Evolutionary conservation across 2,797 vertebrate species (phyloP).

Genomic region (Bovichtus variegatus): DNA sequence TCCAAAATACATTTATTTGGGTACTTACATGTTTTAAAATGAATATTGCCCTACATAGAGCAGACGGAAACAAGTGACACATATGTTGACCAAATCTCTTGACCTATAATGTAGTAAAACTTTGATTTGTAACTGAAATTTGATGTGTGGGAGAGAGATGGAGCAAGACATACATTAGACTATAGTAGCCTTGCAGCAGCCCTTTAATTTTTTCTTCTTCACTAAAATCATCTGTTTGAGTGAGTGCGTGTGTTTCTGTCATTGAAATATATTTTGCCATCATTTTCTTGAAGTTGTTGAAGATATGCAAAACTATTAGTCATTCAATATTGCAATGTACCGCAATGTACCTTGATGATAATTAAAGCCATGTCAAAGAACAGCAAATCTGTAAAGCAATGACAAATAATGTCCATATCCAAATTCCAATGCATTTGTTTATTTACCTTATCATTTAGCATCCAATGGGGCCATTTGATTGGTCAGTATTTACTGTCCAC

Average conservation of each 20-base stretch:
- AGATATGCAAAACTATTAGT: neutral
- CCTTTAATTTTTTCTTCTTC: no score
- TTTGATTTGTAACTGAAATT: no score
- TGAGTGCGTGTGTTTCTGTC: neutral
- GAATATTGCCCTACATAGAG: no score
- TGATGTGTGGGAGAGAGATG: no score
- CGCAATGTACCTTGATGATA: neutral
- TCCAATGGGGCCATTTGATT: neutral
- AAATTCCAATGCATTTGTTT: neutral
- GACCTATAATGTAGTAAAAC: no score
- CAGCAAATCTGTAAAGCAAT: neutral
- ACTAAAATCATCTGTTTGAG: no score
- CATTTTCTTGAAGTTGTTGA: neutral
- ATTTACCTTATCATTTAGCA: neutral
- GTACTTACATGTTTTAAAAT: neutral
- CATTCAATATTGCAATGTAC: neutral
- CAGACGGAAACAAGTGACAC: no score
- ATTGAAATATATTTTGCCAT: neutral
- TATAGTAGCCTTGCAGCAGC: no score
- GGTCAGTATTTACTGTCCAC: neutral
- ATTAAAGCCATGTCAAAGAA: neutral
- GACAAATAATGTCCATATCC: neutral
- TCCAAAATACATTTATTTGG: neutral
- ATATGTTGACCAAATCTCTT: no score
- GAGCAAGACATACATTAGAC: no score